Percentiles rank a stretch among this genome's conserved stretches.
phyloP scores from a whole-genome alignment of 2,888 invertebrate genomes.

The Coelogynopora nodosa region DNA sequence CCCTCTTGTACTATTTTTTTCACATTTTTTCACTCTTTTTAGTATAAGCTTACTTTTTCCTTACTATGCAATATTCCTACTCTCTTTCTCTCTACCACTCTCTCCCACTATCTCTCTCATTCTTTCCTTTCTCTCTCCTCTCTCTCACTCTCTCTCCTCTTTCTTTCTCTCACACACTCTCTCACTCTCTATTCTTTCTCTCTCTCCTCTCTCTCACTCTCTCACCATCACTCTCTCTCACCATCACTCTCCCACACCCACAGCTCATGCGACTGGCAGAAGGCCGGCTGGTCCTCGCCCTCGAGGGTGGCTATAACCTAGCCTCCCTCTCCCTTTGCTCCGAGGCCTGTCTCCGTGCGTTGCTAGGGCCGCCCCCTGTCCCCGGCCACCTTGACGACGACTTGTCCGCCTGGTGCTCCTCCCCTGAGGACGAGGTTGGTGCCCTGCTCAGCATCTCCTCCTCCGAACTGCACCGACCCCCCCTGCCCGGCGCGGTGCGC shows the following conservation, averaged over 20 bases:
- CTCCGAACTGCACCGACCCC: not conserved
- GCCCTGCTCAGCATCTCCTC: not conserved
- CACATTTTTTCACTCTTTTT: too few species aligned
- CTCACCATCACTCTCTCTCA: too few species aligned
- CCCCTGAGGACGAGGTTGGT: not conserved
- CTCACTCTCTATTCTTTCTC: too few species aligned
- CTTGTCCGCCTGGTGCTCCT: not conserved
- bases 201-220: too few species aligned
- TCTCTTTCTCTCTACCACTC: too few species aligned
- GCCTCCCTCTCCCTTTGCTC: slow-evolving; percentile 93
- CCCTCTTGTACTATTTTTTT: too few species aligned
- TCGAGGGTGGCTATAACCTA: slow-evolving; percentile 95
- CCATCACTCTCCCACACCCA: slow-evolving; percentile 59
- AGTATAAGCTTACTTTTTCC: too few species aligned
- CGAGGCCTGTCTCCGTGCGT: slow-evolving; percentile 87
- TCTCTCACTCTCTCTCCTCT: too few species aligned
- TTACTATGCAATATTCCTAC: too few species aligned
- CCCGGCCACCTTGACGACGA: slow-evolving; percentile 3
- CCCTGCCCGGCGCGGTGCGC: not conserved
- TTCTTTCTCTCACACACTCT: too few species aligned
- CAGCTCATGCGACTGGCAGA: slow-evolving; percentile 67
- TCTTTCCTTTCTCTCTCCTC: too few species aligned
- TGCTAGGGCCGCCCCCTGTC: slow-evolving; percentile 58
- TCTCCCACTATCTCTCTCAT: too few species aligned
- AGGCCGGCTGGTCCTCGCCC: slow-evolving; percentile 81